Conservation (phyloP, 2,113 vertebrate genomes). For the Takifugu flavidus region DNA sequence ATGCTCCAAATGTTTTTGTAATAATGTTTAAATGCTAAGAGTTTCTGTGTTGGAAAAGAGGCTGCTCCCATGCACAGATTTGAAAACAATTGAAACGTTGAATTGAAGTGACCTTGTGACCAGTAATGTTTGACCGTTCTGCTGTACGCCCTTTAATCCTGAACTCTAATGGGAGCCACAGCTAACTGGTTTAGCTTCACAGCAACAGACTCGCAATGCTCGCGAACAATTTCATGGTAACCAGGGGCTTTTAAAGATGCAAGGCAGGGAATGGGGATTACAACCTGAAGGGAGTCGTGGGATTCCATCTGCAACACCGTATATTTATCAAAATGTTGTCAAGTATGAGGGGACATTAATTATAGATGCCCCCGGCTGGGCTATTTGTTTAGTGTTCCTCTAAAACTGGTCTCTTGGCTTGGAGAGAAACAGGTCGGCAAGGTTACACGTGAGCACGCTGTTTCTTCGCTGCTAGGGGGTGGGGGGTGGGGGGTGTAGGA, state of each 20-base stretch:
- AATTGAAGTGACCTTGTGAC: no score
- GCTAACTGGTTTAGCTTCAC: no score
- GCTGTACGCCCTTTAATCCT: no score
- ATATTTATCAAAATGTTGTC: slow-evolving; percentile 52
- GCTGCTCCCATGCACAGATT: no score
- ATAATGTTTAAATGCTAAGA: no score
- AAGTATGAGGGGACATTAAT: slow-evolving; percentile 58
- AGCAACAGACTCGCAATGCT: no score
- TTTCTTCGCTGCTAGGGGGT: slow-evolving; percentile 29
- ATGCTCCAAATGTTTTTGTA: no score
- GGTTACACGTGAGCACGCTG: slow-evolving; percentile 40
- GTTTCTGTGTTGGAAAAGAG: no score
- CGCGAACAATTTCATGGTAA: no score
- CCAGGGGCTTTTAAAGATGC: not conserved
- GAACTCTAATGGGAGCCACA: no score
- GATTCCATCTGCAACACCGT: slow-evolving; percentile 13
- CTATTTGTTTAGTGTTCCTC: slow-evolving; percentile 50
- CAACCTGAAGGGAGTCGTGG: slow-evolving; percentile 14
- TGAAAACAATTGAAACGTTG: no score
- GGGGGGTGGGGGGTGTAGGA: slow-evolving; percentile 21
- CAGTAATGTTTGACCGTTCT: no score
- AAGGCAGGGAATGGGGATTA: slow-evolving; percentile 1
- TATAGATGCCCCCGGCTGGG: slow-evolving; percentile 52
- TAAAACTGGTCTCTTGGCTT: slow-evolving; percentile 43
- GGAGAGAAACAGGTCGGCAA: slow-evolving; percentile 32